Percentiles rank a stretch among this genome's conserved stretches.
phyloP scores from a whole-genome alignment of 1,140 invertebrate species.

The Drosophila nigromelanica region DNA sequence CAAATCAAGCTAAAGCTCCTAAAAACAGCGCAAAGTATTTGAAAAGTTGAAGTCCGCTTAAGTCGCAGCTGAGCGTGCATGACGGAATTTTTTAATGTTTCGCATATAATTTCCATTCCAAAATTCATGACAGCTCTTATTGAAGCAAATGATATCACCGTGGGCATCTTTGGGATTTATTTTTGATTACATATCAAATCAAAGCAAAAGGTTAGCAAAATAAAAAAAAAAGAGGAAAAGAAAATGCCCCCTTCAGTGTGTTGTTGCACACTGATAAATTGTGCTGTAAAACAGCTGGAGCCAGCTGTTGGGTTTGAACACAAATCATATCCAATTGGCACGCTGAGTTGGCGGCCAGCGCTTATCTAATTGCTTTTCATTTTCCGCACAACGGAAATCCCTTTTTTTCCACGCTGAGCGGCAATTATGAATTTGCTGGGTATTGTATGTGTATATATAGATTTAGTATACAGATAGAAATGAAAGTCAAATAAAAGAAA shows the following conservation, averaged over 20 bases:
- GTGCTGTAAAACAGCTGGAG: conserved; percentile 54
- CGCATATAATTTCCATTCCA: not conserved
- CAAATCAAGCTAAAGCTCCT: too few relatives aligned
- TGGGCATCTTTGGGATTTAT: not conserved
- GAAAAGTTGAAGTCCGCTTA: not conserved
- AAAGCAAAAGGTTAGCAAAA: conserved; percentile 13
- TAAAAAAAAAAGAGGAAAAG: not conserved
- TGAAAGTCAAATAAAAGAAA: conserved; percentile 63
- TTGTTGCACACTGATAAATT: conserved; percentile 20
- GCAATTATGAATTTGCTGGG: conserved; percentile 61
- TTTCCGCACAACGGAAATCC: conserved; percentile 49
- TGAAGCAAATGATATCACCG: not conserved
- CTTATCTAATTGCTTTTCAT: conserved; percentile 77
- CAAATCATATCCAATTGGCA: conserved; percentile 57
- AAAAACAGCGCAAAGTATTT: too few relatives aligned
- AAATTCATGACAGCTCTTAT: not conserved
- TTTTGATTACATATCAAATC: conserved; percentile 8
- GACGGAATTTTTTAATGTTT: too few relatives aligned
- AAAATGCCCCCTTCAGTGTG: not conserved
- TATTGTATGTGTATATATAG: not conserved
- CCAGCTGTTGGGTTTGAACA: conserved; percentile 4
- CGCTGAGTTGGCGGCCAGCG: conserved; percentile 52
- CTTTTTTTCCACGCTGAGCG: conserved; percentile 68
- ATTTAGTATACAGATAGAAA: conserved; percentile 26
- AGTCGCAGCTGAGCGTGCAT: too few relatives aligned